phyloP scores from a whole-genome alignment of 2,113 vertebrate genomes.

The Anhinga anhinga region DNA sequence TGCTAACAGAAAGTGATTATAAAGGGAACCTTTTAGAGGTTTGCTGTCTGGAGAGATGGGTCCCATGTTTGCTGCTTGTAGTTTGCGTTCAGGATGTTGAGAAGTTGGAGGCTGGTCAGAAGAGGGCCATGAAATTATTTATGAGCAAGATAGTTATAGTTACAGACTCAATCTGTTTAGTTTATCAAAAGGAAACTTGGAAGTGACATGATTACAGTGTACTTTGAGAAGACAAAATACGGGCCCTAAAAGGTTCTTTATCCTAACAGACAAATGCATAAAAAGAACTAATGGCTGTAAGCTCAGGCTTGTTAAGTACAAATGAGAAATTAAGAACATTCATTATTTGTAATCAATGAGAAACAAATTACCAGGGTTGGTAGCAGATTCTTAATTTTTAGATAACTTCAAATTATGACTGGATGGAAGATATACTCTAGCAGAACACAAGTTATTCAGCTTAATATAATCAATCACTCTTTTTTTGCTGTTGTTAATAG shows the following conservation, averaged over 20 bases:
- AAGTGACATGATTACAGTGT: neutral
- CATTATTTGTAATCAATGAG: slow-evolving; percentile 28
- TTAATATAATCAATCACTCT: neutral
- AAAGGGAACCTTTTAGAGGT: neutral
- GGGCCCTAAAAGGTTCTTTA: neutral
- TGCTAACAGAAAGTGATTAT: neutral
- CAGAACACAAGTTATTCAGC: neutral
- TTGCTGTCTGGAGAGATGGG: neutral
- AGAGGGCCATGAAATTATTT: neutral
- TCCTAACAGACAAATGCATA: neutral
- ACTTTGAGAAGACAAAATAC: neutral
- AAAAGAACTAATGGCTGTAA: neutral
- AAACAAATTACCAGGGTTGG: slow-evolving; percentile 17
- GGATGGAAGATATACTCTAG: neutral
- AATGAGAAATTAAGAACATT: slow-evolving; percentile 18
- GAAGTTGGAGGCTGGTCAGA: neutral
- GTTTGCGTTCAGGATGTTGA: neutral
- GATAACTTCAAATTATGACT: neutral
- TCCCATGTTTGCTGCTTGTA: neutral
- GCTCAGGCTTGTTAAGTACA: neutral
- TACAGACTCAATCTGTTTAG: neutral
- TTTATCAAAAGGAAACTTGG: neutral
- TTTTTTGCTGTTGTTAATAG: slow-evolving; percentile 20
- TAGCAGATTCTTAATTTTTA: slow-evolving; percentile 4
- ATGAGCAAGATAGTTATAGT: neutral